Evolutionary conservation across 2,797 vertebrate genomes (phyloP), one percentile per base, ranked within the genome.

Genomic region (Hydrolagus colliei): DNA sequence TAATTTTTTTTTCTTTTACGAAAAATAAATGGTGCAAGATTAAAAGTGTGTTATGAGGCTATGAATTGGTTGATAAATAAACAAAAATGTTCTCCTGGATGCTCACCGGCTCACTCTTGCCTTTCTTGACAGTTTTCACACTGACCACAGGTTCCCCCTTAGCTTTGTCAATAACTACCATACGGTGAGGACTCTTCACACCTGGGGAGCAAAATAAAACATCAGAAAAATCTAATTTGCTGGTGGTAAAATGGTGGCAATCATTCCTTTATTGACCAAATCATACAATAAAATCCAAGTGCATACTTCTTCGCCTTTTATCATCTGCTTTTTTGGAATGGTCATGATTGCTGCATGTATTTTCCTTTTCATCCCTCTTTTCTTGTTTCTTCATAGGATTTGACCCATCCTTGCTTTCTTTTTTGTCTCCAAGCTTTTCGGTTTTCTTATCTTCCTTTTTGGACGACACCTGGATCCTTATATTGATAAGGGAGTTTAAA

Each of bases 381-480:
- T 98, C 97, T 72, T 89, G 91, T 91, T 97, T 98, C 91, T 97
- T 97, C 86, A 88, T 88, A 11, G 86, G 71, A 11, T 67, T 71
- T 84, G 79, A 84, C 18, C 79, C 2, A 76, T 99, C 97, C 90
- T 98, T 98, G 88, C 87, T 88, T 88, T 98, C 97, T 90, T 97
- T 98, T 87, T 97, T 98, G 85, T 95, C 94, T 0, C 79, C 79
- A 68, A 91, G 91, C 89, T 98, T 98, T n/a, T 98, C 97, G n/a
- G 92, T 93, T 87, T 97, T 97, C 90, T 97, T 99, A 73, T 99
- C 98, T 86, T 98, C 97, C 89, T 98, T 98, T 92, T 98, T 99
- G 86, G 94, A 91, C 86, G 93, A 94, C 0, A 90, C 89, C 74
- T 90, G 94, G 79, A 91, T 91, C 94, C 98, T 99, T 88, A 68